Base-by-base conservation (phyloP, 2,797 vertebrate genomes). In the Prunella strophiata region DNA sequence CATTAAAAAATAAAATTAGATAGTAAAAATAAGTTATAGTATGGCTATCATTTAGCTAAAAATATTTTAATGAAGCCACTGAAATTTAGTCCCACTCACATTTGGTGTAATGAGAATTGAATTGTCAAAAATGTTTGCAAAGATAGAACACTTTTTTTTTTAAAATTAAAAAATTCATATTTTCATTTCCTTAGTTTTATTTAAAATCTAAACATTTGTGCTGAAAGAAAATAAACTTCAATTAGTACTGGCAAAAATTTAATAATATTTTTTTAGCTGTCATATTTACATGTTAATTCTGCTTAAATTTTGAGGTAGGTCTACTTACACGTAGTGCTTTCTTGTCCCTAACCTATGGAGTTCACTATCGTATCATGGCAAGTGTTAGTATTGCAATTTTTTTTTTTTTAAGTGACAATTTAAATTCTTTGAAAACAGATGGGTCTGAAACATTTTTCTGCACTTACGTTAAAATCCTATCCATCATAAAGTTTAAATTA, bases 1-100 rank as follows among this genome's bases (percentile, higher is more conserved):
- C 59, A 67, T 89, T 94, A 89, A 86, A 70, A 88, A 91, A 91
- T 75, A 93, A 91, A 96, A 93, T 79, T 92, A 88, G 58, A 86
- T 78, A 82, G 15, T 78, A 93, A 93, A 94, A 95, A 95, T 91
- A 88, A 77, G 43, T 63, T 21, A 38, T 47, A 29, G 36, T n/a
- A 89, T 73, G 23, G 5, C 36, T 62, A 34, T 70, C 0, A 72
- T 65, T 89, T 79, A 63, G 62, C n/a, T 55, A 43, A 85, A 79
- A 74, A 66, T 57, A 88, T 72, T 90, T 80, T 45, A 75, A 85
- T 62, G 38, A 90, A 55, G 66, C 27, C 5, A 63, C 43, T 83
- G 40, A 89, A 75, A 87, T 78, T 43, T 51, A 79, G 10, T 80
- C 7, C 16, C 10, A 36, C 27, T 85, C 18, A 15, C 8, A 43